phyloP scores from a whole-genome alignment of 2,113 vertebrate genomes.

The Strix aluco region DNA sequence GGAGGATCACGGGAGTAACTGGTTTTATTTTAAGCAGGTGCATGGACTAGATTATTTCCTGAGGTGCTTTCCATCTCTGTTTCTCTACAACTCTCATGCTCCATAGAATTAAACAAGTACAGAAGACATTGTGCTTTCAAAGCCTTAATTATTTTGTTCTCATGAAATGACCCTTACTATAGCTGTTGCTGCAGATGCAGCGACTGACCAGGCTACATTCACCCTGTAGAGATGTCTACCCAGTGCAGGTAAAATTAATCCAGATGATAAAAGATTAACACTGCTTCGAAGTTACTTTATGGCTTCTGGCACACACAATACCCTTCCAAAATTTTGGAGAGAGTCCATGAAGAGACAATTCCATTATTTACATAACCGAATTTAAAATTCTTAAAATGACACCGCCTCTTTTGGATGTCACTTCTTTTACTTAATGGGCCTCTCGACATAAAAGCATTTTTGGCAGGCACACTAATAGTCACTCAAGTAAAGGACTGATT shows the following conservation, averaged over 20 bases:
- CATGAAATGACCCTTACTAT: background rate
- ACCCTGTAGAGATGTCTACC: background rate
- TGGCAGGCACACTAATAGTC: background rate
- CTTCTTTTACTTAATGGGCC: conserved; percentile 12
- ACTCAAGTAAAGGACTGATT: conserved; percentile 4
- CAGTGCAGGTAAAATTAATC: background rate
- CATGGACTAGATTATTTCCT: background rate
- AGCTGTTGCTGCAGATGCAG: background rate
- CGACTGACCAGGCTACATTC: background rate
- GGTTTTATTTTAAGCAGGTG: background rate
- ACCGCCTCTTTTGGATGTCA: background rate
- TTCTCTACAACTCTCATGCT: background rate
- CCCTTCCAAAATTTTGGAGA: conserved; percentile 22
- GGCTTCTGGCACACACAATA: background rate
- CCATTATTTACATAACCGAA: conserved; percentile 14
- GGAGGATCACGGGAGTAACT: background rate
- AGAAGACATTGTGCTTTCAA: background rate
- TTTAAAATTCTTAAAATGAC: conserved; percentile 14
- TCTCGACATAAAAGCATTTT: conserved; percentile 45
- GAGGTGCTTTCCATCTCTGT: background rate
- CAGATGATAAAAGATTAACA: conserved; percentile 1
- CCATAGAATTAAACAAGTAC: background rate
- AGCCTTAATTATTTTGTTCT: background rate
- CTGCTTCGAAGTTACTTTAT: conserved; percentile 5
- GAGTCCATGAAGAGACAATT: background rate